These are phyloP conservation scores for Hypsibius dujardini DNA, from an alignment of 1,140 invertebrate species.

Conservation along the genomic window DNA sequence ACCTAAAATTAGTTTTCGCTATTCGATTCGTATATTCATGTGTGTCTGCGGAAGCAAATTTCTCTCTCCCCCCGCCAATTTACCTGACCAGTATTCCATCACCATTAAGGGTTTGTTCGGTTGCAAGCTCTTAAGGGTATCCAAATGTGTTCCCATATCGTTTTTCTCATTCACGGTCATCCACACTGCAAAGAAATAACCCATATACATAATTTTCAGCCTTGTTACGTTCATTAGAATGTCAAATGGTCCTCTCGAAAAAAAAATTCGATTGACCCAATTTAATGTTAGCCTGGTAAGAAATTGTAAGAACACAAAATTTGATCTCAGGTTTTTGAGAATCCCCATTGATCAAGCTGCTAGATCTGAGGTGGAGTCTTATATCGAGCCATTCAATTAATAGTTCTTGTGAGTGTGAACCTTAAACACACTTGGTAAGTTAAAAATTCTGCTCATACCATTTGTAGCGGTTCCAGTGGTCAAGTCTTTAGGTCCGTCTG, in stretches of 20 bases:
- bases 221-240: too few species aligned
- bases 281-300: background rate
- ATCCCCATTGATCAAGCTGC: too few species aligned
- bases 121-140: slow-evolving; percentile 34
- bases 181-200: slow-evolving; percentile 29
- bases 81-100: slow-evolving; percentile 47
- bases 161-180: slow-evolving; percentile 41
- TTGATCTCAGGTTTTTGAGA: too few species aligned
- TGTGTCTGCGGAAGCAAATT: too few species aligned
- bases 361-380: too few species aligned
- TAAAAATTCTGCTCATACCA: background rate
- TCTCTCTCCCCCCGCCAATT: background rate
- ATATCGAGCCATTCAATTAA: too few species aligned
- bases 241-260: too few species aligned
- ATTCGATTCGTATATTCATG: background rate
- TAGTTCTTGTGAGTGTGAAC: too few species aligned
- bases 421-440: too few species aligned
- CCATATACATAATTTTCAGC: too few species aligned
- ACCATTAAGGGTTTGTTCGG: slow-evolving; percentile 41
- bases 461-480: background rate
- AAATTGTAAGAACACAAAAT: background rate
- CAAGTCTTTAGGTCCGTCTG: slow-evolving; percentile 32
- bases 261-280: too few species aligned
- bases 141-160: slow-evolving; percentile 30
- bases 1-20: slow-evolving; percentile 25